Evolutionary conservation across 2,888 invertebrate species (phyloP).

Genomic region (Lepidonotus clava): DNA sequence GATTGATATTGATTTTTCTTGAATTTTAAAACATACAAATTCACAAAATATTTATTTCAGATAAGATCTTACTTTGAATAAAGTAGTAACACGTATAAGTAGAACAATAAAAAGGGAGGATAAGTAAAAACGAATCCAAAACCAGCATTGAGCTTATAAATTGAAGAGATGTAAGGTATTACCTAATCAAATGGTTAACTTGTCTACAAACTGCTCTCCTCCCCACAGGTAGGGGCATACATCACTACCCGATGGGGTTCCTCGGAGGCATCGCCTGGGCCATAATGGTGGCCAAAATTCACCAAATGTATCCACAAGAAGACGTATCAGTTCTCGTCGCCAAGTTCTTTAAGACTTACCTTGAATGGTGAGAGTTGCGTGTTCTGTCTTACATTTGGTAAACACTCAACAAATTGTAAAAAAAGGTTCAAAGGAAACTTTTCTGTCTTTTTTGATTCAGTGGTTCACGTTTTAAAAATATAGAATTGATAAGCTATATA

Average conservation of each 20-base stretch:
- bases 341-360: constrained; percentile 33
- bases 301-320: background rate
- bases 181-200: background rate
- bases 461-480: background rate
- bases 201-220: too few species aligned
- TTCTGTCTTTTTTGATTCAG: background rate
- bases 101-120: too few species aligned
- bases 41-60: too few species aligned
- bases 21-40: too few species aligned
- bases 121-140: too few species aligned
- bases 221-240: constrained; percentile 6
- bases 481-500: background rate
- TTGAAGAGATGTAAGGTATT: too few species aligned
- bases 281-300: constrained; percentile 10
- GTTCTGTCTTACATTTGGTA: background rate
- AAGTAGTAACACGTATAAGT: background rate
- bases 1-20: too few species aligned
- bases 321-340: background rate
- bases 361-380: background rate
- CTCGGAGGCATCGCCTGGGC: constrained; percentile 47
- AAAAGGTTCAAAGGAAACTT: background rate
- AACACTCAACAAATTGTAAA: too few species aligned
- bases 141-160: too few species aligned
- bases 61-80: too few species aligned
- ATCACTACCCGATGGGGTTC: constrained; percentile 15